Base-by-base conservation (phyloP, 2,797 vertebrate genomes). In the Crypturellus tataupa region DNA sequence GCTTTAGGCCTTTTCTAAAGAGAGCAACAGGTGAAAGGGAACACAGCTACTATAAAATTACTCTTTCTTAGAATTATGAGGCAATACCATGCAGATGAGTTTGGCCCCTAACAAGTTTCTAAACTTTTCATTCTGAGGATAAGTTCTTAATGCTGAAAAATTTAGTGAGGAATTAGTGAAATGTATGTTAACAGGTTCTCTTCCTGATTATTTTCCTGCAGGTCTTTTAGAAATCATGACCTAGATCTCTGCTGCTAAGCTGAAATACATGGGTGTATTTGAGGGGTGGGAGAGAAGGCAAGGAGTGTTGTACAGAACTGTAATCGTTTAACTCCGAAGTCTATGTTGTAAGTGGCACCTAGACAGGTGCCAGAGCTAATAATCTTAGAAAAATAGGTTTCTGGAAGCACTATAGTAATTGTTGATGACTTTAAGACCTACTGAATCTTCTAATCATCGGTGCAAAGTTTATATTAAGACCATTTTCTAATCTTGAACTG, bases 301-400 rank as follows among this genome's bases (percentile, higher is more conserved):
- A 18, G 80, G 14, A 73, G 40, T 49, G n/a, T 72, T 85, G 17
- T 91, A 77, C 46, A 71, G 35, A 87, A 87, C 90, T 94, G 40
- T 80, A 81, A 29, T 71, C 82, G 65, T 90, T 92, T 90, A 85
- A 62, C 62, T 78, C 83, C 65, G 87, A 94, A 89, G 68, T 29
- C 87, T 92, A 76, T n/a, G 31, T 56, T 56, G 29, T n/a, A 56
- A 56, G 55, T 56, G 55, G 29, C 31, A 56, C 46, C 77, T 89
- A 35, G 82, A 59, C 53, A 75, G 65, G 65, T 91, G 83, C 86
- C 85, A 79, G 85, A 89, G 69, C n/a, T 88, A 86, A 67, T 85
- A 92, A 83, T 27, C 67, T 86, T 39, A 20, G n/a, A 35, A 89
- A 25, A 88, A 12, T 37, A 89, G n/a, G 39, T 91, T 95, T 91